These are phyloP conservation scores for Psococerastis gibbosa DNA, from an alignment of 2,888 invertebrate species.

Conservation along the genomic window DNA sequence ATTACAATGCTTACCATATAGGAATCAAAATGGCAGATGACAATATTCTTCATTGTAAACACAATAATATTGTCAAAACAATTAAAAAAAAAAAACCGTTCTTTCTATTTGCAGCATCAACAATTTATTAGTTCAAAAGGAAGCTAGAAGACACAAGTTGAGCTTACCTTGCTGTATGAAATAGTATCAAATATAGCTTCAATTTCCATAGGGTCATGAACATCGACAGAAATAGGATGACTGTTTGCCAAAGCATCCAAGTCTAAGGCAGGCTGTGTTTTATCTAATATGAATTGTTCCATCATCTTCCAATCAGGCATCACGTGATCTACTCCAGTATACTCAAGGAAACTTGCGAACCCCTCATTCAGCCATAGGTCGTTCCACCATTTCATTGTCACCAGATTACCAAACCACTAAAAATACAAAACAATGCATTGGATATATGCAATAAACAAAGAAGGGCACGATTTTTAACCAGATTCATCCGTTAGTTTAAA, in stretches of 20 bases:
- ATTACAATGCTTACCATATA: too few species aligned
- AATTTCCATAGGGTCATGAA: conserved; percentile 48
- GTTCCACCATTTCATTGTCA: conserved; percentile 90
- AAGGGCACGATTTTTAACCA: too few species aligned
- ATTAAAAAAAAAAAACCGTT: conserved; percentile 5
- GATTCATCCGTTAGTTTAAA: too few species aligned
- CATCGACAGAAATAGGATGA: conserved; percentile 48
- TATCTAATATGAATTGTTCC: conserved; percentile 48
- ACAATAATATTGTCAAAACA: too few species aligned
- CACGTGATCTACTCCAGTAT: conserved; percentile 43
- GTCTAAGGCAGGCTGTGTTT: conserved; percentile 44
- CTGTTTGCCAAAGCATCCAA: conserved; percentile 49
- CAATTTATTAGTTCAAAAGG: too few species aligned
- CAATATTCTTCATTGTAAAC: background rate
- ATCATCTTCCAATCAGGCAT: conserved; percentile 47
- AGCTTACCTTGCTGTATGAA: conserved; percentile 45
- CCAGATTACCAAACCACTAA: conserved; percentile 75
- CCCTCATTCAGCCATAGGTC: conserved; percentile 84
- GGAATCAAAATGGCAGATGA: too few species aligned
- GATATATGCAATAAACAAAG: too few species aligned
- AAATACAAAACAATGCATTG: too few species aligned
- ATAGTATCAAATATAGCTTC: conserved; percentile 57
- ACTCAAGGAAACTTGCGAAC: conserved; percentile 65
- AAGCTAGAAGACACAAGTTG: conserved; percentile 4
- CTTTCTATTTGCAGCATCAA: conserved; percentile 11